These are phyloP conservation scores for Rhinoptilus africanus DNA, from an alignment of 2,113 vertebrate genomes.

Conservation along the genomic window DNA sequence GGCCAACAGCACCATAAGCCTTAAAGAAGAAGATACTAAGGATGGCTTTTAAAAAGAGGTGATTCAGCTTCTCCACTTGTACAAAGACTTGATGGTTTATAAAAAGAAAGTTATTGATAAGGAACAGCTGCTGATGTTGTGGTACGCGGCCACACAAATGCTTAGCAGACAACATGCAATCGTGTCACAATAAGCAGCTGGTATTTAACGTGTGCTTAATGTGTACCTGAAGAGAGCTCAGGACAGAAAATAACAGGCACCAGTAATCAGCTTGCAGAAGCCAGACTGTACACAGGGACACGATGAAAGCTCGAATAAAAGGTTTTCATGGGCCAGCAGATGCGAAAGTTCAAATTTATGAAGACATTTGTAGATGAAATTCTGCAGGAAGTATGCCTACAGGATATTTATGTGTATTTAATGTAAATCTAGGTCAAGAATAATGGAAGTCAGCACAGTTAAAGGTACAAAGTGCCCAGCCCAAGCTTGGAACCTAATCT, in stretches of 20 bases:
- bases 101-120: background rate
- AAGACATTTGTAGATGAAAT: background rate
- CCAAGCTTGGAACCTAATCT: background rate
- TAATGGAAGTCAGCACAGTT: background rate
- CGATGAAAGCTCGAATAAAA: background rate
- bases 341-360: background rate
- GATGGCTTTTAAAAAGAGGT: background rate
- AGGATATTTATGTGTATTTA: background rate
- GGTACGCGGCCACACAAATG: background rate
- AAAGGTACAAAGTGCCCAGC: background rate
- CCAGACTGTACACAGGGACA: background rate
- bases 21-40: background rate
- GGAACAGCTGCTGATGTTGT: background rate
- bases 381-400: background rate
- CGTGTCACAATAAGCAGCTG: background rate
- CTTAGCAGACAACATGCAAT: background rate
- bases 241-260: background rate
- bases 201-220: background rate
- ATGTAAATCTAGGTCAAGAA: background rate
- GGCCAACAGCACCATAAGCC: background rate
- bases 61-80: background rate
- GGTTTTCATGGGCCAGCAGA: background rate
- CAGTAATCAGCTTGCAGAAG: background rate
- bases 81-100: background rate
- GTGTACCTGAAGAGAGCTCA: background rate